These are phyloP conservation scores for Gerosis bhagava DNA, from an alignment of 2,888 invertebrate species.

Conservation along the genomic window DNA sequence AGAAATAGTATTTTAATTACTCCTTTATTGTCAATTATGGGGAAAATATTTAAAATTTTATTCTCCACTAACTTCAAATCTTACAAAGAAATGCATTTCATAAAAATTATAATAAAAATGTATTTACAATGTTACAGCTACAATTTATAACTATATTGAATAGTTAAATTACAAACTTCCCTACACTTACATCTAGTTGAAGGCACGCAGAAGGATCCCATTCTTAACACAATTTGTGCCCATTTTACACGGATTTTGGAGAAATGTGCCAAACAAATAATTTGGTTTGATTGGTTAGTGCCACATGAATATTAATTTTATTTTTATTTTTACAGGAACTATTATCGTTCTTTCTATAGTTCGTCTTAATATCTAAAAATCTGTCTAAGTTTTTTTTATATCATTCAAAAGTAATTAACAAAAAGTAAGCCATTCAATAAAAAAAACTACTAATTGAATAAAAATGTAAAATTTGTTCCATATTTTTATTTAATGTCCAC, in stretches of 20 bases:
- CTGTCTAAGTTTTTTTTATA: too few relatives aligned
- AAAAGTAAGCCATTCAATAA: too few relatives aligned
- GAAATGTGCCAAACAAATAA: slow-evolving; percentile 19
- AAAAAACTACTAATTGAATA: too few relatives aligned
- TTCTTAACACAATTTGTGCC: slow-evolving; percentile 44
- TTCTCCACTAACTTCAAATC: slow-evolving; percentile 70
- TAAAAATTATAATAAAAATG: slow-evolving; percentile 74
- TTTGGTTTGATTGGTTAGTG: slow-evolving; percentile 14
- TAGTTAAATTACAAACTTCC: slow-evolving; percentile 63
- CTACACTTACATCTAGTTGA: slow-evolving; percentile 50
- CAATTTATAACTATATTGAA: slow-evolving; percentile 46
- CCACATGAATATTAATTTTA: too few relatives aligned
- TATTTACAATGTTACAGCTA: slow-evolving; percentile 62
- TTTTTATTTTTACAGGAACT: too few relatives aligned
- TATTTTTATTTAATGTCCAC: too few relatives aligned
- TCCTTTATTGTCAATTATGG: slow-evolving; percentile 79
- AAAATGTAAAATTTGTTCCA: too few relatives aligned
- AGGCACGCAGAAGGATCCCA: slow-evolving; percentile 57
- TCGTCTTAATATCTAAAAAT: too few relatives aligned
- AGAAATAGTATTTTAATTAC: slow-evolving; percentile 64
- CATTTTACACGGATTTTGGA: slow-evolving; percentile 35
- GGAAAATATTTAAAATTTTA: slow-evolving; percentile 75
- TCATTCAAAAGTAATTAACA: too few relatives aligned
- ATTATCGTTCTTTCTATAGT: too few relatives aligned
- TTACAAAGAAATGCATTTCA: slow-evolving; percentile 79